These are phyloP conservation scores for Nemotelus nigrinus DNA, from an alignment of 2,888 invertebrate genomes.

Conservation along the genomic window DNA sequence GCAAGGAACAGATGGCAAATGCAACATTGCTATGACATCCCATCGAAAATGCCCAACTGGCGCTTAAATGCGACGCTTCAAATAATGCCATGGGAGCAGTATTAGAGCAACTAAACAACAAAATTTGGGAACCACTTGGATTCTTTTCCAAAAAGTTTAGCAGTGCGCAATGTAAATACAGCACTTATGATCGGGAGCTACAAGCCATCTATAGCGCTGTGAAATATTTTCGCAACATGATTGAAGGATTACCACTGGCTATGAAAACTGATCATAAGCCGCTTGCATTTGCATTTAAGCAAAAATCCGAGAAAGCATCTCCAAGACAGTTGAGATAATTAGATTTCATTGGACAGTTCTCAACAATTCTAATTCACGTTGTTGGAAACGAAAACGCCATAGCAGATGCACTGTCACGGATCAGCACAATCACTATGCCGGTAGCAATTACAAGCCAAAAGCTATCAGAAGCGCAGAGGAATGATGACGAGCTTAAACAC, in stretches of 20 bases:
- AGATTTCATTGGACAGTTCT: conserved; percentile 48
- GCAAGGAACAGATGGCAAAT: too few relatives aligned
- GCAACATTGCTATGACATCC: too few relatives aligned
- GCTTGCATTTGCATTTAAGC: conserved; percentile 54
- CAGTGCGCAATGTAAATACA: too few relatives aligned
- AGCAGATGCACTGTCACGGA: conserved; percentile 16
- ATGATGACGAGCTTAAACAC: conserved; percentile 45
- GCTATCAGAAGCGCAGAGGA: conserved; percentile 46
- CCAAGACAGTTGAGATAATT: conserved; percentile 59
- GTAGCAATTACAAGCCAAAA: conserved; percentile 43
- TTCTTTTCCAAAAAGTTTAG: too few relatives aligned
- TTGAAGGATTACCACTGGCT: conserved; percentile 43
- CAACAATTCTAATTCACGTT: conserved; percentile 14
- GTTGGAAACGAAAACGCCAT: conserved; percentile 10
- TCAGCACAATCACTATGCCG: background rate
- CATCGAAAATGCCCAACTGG: too few relatives aligned
- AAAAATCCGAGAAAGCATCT: conserved; percentile 54
- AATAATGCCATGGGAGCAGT: too few relatives aligned
- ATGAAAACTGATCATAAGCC: conserved; percentile 41
- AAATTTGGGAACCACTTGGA: too few relatives aligned
- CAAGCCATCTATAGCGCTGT: background rate
- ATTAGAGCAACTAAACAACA: too few relatives aligned
- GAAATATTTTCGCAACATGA: conserved; percentile 48
- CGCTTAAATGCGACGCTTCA: too few relatives aligned
- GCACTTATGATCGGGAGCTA: too few relatives aligned